These are phyloP conservation scores for Dendrocincla fuliginosa DNA, from an alignment of 2,797 vertebrate species.

Conservation along the genomic window DNA sequence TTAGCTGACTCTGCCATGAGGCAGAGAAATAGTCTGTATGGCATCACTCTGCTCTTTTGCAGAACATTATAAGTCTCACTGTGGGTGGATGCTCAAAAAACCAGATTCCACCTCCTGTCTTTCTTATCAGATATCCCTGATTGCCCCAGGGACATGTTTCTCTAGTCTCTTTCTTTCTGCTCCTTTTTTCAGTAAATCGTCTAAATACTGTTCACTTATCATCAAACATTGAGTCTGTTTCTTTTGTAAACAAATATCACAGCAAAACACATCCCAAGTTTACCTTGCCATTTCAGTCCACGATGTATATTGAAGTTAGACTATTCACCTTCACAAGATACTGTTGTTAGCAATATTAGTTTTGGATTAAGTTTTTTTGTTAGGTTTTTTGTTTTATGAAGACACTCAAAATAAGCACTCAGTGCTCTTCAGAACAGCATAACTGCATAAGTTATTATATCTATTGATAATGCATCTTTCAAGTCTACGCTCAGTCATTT, in stretches of 20 bases:
- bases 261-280: background rate
- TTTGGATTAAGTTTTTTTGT: background rate
- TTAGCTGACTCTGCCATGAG: background rate
- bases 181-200: background rate
- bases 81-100: background rate
- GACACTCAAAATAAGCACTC: background rate
- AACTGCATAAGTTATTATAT: background rate
- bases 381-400: fast-evolving
- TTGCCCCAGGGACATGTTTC: background rate
- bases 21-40: background rate
- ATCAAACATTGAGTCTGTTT: background rate
- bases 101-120: background rate
- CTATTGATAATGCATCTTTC: background rate
- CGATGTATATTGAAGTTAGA: fast-evolving
- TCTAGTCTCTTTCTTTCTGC: background rate
- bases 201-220: background rate
- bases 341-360: fast-evolving
- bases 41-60: background rate
- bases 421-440: background rate
- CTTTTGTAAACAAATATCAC: background rate
- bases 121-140: background rate
- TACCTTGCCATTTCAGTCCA: background rate
- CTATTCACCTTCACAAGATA: background rate
- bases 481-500: background rate
- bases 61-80: background rate